Evolutionary conservation across 2,113 vertebrate genomes (phyloP), one percentile per base, ranked within the genome.

Genomic region (Puma concolor): DNA sequence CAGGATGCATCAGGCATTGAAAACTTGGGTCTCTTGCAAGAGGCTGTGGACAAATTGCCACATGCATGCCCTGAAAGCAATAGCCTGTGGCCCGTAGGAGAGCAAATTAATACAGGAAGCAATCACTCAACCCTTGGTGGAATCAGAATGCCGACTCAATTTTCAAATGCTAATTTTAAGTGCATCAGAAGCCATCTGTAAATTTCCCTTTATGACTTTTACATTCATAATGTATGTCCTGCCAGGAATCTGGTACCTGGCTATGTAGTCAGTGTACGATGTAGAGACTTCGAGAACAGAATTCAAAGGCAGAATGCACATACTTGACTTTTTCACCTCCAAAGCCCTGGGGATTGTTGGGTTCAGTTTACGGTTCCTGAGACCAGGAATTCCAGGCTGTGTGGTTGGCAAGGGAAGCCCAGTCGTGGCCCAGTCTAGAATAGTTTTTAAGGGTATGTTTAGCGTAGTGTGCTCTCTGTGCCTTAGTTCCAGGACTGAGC

Each of bases 141-240:
- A 36, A 86, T 93, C 52, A 86, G 33, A 93, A 96, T 44, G 77
- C 54, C 9, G 38, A 64, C 27, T 89, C 79, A 90, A 90, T 92
- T 92, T 96, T 77, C 92, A 86, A 60, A 89, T 89, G 95, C 86
- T 89, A 80, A 93, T 91, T 88, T 86, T 89, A 92, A 95, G 89
- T 71, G 92, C 92, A 63, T 27, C 19, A 76, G 90, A 88, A 86
- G 66, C 72, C 69, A 12, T 88, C 86, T 87, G 96, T 90, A 97
- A 91, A 97, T 95, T 80, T 91, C 88, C 76, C 83, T 86, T 86
- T 77, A 80, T 92, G 96, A 86, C 84, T 95, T 74, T 92, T 48
- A 85, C 21, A 82, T 97, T 79, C 96, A 97, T 97, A 85, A 95
- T 97, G 96, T 97, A 92, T 85, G 89, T 95, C 94, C 84, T 94